These are phyloP conservation scores for Saccostrea glomerata DNA, from an alignment of 1,140 invertebrate genomes.

Conservation along the genomic window DNA sequence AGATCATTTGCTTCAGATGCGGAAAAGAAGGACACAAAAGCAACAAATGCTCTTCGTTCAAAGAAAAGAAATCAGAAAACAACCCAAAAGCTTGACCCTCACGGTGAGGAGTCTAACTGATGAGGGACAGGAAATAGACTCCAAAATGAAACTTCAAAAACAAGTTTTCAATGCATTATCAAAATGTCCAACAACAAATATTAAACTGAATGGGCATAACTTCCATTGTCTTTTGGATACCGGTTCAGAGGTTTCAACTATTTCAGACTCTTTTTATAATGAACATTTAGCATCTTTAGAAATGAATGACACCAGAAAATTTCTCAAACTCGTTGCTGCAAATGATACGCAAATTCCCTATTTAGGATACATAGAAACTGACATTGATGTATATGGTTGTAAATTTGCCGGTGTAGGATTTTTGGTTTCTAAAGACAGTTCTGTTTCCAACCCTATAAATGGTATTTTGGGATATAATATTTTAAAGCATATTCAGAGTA, in stretches of 20 bases:
- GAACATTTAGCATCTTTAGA: slow-evolving; percentile 6
- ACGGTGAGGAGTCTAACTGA: slow-evolving; percentile 32
- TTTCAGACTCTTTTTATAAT: slow-evolving; percentile 6
- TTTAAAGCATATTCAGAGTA: too few species aligned
- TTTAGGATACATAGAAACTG: slow-evolving; percentile 18
- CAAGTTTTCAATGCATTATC: not conserved
- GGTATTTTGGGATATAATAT: too few species aligned
- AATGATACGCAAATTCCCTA: slow-evolving; percentile 33
- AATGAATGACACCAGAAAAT: slow-evolving; percentile 20
- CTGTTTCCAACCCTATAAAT: too few species aligned
- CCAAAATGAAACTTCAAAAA: not conserved
- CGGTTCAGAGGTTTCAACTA: slow-evolving; percentile 40
- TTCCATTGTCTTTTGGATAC: slow-evolving; percentile 21
- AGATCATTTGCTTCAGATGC: not conserved
- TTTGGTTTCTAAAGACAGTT: slow-evolving; percentile 12
- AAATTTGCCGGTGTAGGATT: slow-evolving; percentile 36
- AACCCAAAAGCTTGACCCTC: slow-evolving; percentile 38
- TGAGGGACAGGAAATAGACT: slow-evolving; percentile 15
- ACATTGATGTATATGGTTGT: slow-evolving; percentile 32
- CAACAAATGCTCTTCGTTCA: not conserved
- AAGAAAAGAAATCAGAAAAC: not conserved
- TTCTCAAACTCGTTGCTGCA: slow-evolving; percentile 31
- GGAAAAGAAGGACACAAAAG: not conserved
- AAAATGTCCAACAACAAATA: slow-evolving; percentile 31
- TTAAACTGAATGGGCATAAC: slow-evolving; percentile 23